Percentiles rank a stretch among this genome's conserved stretches.
Conservation (phyloP, 2,113 vertebrate species). For the Ptychochromis oligacanthus region DNA sequence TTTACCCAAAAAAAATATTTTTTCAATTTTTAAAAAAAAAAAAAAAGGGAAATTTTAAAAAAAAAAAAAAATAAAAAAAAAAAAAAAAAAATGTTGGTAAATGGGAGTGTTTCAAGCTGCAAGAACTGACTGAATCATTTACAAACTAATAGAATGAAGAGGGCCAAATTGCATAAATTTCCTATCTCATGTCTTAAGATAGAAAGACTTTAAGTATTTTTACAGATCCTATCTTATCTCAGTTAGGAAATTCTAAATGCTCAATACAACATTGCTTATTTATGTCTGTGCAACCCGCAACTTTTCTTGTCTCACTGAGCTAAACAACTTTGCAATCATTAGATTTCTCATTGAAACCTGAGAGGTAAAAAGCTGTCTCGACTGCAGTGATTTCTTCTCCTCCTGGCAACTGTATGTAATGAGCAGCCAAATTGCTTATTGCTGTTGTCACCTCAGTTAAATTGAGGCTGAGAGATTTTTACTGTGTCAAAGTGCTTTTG, state of each 20-base stretch:
- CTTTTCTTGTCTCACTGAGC: no score
- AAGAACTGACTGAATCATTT: not conserved
- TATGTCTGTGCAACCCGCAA: not conserved
- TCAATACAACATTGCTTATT: no score
- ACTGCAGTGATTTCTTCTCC: not conserved
- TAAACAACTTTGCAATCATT: not conserved
- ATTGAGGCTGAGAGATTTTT: not conserved
- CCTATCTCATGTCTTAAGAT: no score
- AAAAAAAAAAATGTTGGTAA: not conserved
- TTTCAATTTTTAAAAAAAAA: no score
- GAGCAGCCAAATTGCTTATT: not conserved
- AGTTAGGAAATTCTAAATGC: not conserved
- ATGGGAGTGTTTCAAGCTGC: not conserved
- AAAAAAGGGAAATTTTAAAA: no score
- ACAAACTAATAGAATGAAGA: not conserved
- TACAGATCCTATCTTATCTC: not conserved
- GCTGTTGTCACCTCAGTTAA: not conserved
- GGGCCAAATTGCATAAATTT: rapidly evolving
- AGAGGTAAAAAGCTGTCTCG: not conserved
- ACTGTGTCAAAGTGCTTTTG: not conserved
- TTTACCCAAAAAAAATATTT: no score
- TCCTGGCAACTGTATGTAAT: not conserved
- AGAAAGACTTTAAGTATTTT: not conserved
- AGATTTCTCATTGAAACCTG: not conserved
- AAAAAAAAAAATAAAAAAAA: no score